These are phyloP conservation scores for Desoria tigrina DNA, from an alignment of 2,888 invertebrate genomes.

Conservation along the genomic window DNA sequence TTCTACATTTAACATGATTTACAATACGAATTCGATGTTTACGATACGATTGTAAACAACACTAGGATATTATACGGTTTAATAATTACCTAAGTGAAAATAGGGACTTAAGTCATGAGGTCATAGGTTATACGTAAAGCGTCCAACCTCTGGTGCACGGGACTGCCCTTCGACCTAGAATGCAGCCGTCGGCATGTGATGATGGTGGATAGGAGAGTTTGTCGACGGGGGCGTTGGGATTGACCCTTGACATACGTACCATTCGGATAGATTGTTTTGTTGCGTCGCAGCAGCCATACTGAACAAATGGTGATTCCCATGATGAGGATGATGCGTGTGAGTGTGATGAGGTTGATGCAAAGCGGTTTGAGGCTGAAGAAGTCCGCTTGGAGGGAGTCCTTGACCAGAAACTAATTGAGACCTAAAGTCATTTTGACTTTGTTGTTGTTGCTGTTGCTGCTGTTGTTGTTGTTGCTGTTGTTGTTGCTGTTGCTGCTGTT, in stretches of 20 bases:
- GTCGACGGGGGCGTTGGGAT: slow-evolving; percentile 69
- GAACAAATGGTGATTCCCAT: slow-evolving; percentile 53
- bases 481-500: slow-evolving; percentile 56
- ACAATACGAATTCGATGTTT: too few relatives aligned
- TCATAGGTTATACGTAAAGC: too few relatives aligned
- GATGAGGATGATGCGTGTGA: slow-evolving; percentile 52
- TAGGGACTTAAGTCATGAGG: too few relatives aligned
- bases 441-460: slow-evolving; percentile 58
- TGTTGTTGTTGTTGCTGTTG: slow-evolving; percentile 55
- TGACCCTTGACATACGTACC: slow-evolving; percentile 75
- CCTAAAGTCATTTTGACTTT: slow-evolving; percentile 49
- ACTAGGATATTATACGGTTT: too few relatives aligned
- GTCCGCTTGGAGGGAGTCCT: slow-evolving; percentile 54
- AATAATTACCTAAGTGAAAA: too few relatives aligned
- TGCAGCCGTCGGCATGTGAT: slow-evolving; percentile 53
- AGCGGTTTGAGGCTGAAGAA: slow-evolving; percentile 56
- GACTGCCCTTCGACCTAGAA: slow-evolving; percentile 34
- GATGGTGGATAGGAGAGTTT: slow-evolving; percentile 53
- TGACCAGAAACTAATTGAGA: slow-evolving; percentile 43
- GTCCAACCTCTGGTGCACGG: too few relatives aligned
- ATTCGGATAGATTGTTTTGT: slow-evolving; percentile 71
- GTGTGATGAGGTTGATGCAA: slow-evolving; percentile 57
- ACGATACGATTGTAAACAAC: too few relatives aligned
- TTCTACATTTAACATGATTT: too few relatives aligned
- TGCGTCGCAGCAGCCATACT: slow-evolving; percentile 55